Conservation (phyloP, 2,113 vertebrate genomes). For the Sceloporus undulatus region DNA sequence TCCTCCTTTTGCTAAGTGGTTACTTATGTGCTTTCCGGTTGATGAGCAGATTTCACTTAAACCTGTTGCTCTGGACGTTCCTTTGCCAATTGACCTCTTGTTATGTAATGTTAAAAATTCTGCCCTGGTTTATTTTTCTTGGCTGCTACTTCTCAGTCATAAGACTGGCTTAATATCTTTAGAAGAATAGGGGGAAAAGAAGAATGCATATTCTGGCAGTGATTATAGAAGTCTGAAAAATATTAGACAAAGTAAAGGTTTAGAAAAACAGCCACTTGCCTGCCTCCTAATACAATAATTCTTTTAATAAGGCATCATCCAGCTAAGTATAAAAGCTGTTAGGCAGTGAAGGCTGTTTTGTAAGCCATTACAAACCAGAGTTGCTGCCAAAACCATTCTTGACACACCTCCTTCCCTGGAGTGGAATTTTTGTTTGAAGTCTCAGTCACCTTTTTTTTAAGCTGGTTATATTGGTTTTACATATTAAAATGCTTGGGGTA, state of each 20-base stretch:
- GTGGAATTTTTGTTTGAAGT: conserved; percentile 49
- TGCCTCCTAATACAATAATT: conserved; percentile 61
- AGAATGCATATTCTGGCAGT: conserved; percentile 69
- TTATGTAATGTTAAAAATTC: conserved; percentile 80
- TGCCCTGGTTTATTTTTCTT: conserved; percentile 74
- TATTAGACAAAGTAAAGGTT: conserved; percentile 73
- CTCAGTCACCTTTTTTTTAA: conserved; percentile 23
- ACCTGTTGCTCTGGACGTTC: conserved; percentile 68
- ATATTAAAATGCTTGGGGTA: conserved; percentile 1
- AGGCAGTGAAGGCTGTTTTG: conserved; percentile 62
- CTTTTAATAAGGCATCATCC: conserved; percentile 61
- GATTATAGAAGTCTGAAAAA: conserved; percentile 68
- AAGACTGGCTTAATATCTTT: conserved; percentile 78
- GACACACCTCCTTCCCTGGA: conserved; percentile 38
- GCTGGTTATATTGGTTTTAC: background rate
- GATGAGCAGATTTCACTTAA: conserved; percentile 47
- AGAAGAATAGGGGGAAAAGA: conserved; percentile 28
- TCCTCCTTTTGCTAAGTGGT: background rate
- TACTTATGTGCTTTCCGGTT: conserved; percentile 34
- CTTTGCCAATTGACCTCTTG: conserved; percentile 64
- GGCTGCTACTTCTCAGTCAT: conserved; percentile 76
- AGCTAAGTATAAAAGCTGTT: conserved; percentile 54
- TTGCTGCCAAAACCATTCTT: conserved; percentile 45
- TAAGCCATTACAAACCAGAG: conserved; percentile 42
- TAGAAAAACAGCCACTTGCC: conserved; percentile 65